Evolutionary conservation across 2,113 vertebrate species (phyloP).

Genomic region (Ciconia boyciana): DNA sequence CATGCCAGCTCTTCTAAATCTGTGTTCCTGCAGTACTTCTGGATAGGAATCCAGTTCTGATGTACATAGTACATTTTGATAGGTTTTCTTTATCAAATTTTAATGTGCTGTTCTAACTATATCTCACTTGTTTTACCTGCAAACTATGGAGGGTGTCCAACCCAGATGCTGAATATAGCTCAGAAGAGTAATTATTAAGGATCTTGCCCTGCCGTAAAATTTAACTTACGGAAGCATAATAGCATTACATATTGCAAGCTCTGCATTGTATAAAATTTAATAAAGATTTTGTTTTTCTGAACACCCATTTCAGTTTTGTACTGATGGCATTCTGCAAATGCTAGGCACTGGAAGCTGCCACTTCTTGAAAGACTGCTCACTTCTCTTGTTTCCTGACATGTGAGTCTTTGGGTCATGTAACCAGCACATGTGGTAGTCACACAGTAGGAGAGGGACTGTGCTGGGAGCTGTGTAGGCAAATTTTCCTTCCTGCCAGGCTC

Average conservation of each 20-base stretch:
- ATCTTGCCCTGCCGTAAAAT: neutral
- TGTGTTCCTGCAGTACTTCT: neutral
- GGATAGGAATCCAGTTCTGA: neutral
- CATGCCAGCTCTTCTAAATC: neutral
- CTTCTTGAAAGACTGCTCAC: neutral
- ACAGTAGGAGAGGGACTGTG: neutral
- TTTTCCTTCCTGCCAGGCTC: neutral
- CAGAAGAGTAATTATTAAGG: neutral
- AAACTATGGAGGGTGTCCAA: neutral
- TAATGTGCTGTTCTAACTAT: neutral
- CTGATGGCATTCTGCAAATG: neutral
- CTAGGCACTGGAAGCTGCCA: neutral
- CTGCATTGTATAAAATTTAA: neutral
- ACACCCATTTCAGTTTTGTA: neutral
- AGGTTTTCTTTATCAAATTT: neutral
- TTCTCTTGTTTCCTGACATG: neutral
- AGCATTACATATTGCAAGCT: neutral
- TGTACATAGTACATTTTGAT: neutral
- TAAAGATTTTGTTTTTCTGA: neutral
- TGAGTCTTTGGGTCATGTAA: neutral
- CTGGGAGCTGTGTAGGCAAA: rapidly evolving
- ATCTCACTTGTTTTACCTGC: neutral
- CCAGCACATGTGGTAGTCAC: neutral
- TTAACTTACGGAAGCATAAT: neutral
- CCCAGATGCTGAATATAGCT: neutral